phyloP scores from a whole-genome alignment of 2,888 invertebrate genomes.

The Acronicta psi region DNA sequence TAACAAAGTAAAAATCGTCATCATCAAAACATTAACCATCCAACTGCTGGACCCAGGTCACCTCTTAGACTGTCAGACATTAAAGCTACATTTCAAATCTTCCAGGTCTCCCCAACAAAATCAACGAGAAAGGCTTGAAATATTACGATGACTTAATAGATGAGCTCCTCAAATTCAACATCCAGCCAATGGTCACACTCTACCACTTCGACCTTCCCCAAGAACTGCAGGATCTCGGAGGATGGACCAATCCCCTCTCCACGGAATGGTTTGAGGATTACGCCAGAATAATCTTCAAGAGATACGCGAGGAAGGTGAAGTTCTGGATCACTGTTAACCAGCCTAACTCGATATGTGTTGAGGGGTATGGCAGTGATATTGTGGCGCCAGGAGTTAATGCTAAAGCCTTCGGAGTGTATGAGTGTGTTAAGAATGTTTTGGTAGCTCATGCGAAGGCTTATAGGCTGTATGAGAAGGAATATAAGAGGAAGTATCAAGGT shows the following conservation, averaged over 20 bases:
- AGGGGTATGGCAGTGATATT: constrained; percentile 78
- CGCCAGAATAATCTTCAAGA: constrained; percentile 77
- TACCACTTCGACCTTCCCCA: constrained; percentile 80
- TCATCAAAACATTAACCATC: no score
- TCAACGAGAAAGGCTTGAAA: constrained; percentile 78
- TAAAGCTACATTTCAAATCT: constrained; percentile 20
- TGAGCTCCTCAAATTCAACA: constrained; percentile 75
- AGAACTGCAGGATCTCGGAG: constrained; percentile 74
- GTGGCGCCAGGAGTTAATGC: constrained; percentile 74
- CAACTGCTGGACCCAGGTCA: no score
- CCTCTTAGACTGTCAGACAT: no score
- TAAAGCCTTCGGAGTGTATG: constrained; percentile 83
- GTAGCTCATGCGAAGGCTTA: constrained; percentile 89
- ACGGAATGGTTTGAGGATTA: constrained; percentile 84
- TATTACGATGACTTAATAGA: constrained; percentile 90
- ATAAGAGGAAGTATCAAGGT: constrained; percentile 69
- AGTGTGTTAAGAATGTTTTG: constrained; percentile 86
- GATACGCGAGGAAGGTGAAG: constrained; percentile 84
- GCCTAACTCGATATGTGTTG: constrained; percentile 79
- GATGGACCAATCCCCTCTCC: constrained; percentile 72
- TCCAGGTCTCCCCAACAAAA: constrained; percentile 69
- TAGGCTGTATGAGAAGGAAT: constrained; percentile 74
- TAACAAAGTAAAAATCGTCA: no score
- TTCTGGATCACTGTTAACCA: constrained; percentile 91
- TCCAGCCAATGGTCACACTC: constrained; percentile 75